A percentile compares a stretch with the other conserved stretches of the same genome.
phyloP scores from a whole-genome alignment of 2,888 invertebrate genomes.

The Phortica okadai region DNA sequence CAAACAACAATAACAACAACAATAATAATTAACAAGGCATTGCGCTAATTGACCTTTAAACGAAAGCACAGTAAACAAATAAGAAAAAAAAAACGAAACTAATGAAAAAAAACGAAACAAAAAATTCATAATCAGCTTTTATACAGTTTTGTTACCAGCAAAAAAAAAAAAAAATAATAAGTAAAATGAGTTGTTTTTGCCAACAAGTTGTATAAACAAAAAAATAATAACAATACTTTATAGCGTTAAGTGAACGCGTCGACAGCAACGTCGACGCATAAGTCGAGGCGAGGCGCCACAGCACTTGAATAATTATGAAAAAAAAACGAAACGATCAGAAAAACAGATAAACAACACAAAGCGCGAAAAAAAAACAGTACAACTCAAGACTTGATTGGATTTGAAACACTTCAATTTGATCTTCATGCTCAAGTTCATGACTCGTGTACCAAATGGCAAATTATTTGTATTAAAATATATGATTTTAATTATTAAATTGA shows the following conservation, averaged over 20 bases:
- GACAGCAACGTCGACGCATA: neutral
- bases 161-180: neutral
- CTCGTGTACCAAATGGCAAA: slow-evolving; percentile 6
- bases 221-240: slow-evolving; percentile 9
- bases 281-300: neutral
- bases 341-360: neutral
- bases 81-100: neutral
- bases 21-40: neutral
- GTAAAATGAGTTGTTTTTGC: neutral
- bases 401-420: slow-evolving; percentile 1
- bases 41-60: slow-evolving; percentile 33
- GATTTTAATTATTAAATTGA: neutral
- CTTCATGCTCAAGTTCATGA: slow-evolving; percentile 1
- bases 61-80: slow-evolving; percentile 19
- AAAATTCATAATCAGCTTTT: neutral
- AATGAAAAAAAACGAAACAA: neutral
- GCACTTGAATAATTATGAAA: slow-evolving; percentile 10
- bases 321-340: neutral
- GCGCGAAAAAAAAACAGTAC: neutral
- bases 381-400: neutral
- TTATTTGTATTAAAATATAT: neutral
- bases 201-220: neutral
- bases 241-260: neutral
- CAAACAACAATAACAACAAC: no score
- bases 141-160: neutral